Evolutionary conservation across 1,140 invertebrate species (phyloP).

Genomic region (Zaprionus ornatus): DNA sequence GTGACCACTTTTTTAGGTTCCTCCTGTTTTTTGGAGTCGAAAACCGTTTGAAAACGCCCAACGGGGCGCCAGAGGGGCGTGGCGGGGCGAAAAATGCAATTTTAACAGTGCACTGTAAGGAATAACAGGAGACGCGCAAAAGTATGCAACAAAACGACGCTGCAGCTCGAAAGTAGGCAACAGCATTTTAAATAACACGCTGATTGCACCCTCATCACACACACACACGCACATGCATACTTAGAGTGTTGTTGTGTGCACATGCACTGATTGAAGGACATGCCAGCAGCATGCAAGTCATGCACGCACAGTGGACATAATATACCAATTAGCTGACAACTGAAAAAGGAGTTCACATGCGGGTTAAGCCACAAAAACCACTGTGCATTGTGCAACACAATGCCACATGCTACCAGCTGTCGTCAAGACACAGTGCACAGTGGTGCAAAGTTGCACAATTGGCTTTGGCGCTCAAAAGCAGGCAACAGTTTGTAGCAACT

Average conservation of each 20-base stretch:
- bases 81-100: too few relatives aligned
- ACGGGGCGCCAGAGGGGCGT: too few relatives aligned
- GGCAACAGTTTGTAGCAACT: background rate
- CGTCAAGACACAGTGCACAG: background rate
- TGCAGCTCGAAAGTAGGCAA: background rate
- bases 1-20: too few relatives aligned
- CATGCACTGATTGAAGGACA: background rate
- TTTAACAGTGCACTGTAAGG: too few relatives aligned
- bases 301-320: constrained; percentile 3
- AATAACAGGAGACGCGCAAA: too few relatives aligned
- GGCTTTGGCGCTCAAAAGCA: background rate
- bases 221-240: background rate
- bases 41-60: too few relatives aligned
- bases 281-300: background rate
- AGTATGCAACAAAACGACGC: too few relatives aligned
- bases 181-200: background rate
- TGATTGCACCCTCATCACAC: background rate
- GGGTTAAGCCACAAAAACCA: background rate
- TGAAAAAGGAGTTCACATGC: background rate
- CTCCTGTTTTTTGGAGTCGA: too few relatives aligned
- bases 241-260: background rate
- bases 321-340: background rate
- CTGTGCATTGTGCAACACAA: background rate
- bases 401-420: too few relatives aligned
- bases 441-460: background rate